phyloP scores from a whole-genome alignment of 2,797 vertebrate genomes.

The Acanthurus lineatus region DNA sequence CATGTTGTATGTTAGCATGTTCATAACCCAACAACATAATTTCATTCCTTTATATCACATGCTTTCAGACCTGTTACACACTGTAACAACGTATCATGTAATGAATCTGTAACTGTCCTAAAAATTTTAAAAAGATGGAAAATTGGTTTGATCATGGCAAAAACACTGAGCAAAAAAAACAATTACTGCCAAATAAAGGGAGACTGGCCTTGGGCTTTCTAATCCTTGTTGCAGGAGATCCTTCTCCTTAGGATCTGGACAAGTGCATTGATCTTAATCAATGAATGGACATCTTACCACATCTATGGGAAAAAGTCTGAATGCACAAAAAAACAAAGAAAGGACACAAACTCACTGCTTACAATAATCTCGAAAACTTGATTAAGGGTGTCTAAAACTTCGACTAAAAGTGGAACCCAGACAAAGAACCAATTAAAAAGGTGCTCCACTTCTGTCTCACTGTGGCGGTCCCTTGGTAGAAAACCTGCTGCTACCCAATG shows the following conservation, averaged over 20 bases:
- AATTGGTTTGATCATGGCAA: neutral
- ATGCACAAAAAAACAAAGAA: neutral
- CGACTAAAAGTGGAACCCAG: conserved; percentile 34
- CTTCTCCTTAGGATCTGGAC: too few species aligned
- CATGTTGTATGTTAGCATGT: too few species aligned
- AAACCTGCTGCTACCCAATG: conserved; percentile 47
- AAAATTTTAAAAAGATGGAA: neutral
- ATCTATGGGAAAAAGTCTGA: neutral
- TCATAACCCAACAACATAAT: neutral
- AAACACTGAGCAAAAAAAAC: neutral
- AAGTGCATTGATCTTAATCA: too few species aligned
- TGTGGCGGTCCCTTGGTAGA: conserved; percentile 44
- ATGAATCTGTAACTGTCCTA: neutral
- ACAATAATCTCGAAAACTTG: neutral
- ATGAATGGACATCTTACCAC: neutral
- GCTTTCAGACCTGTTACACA: neutral
- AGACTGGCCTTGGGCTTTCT: neutral
- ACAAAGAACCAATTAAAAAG: conserved; percentile 70
- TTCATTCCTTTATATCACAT: neutral
- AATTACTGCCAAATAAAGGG: neutral
- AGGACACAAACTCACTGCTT: neutral
- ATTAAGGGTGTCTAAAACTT: conserved; percentile 9
- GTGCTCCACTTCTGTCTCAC: conserved; percentile 42
- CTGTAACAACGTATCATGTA: neutral
- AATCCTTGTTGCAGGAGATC: neutral